phyloP scores from a whole-genome alignment of 2,113 vertebrate genomes.

The Aythya baeri region DNA sequence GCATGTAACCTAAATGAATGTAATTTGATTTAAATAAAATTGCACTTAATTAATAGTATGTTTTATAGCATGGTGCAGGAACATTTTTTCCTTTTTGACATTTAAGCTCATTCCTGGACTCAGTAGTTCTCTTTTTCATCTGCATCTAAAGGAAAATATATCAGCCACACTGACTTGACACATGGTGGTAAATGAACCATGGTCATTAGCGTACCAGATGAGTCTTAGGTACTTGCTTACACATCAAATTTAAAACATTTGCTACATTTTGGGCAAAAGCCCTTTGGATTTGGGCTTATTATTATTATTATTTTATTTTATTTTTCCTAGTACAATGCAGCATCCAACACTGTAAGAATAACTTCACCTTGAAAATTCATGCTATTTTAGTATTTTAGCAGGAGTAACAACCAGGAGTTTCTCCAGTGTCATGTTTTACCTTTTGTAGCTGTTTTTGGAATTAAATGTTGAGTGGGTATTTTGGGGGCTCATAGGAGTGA shows the following conservation, averaged over 20 bases:
- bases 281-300: neutral
- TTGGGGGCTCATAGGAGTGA: neutral
- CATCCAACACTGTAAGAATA: neutral
- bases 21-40: neutral
- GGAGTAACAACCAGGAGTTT: neutral
- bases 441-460: neutral
- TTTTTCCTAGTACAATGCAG: fast-evolving
- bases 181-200: neutral
- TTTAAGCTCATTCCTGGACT: neutral
- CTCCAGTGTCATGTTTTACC: fast-evolving
- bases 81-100: neutral
- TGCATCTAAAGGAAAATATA: neutral
- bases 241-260: neutral
- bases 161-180: no score
- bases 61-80: neutral
- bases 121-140: neutral
- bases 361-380: neutral
- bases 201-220: neutral
- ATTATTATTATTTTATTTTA: fast-evolving
- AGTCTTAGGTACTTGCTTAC: neutral
- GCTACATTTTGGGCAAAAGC: neutral
- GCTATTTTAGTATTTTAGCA: neutral
- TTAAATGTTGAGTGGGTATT: neutral
- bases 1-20: neutral
- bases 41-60: neutral